Percentiles rank a stretch among this genome's conserved stretches.
Conservation (phyloP, 1,140 invertebrate species). For the Mylabris phalerata region DNA sequence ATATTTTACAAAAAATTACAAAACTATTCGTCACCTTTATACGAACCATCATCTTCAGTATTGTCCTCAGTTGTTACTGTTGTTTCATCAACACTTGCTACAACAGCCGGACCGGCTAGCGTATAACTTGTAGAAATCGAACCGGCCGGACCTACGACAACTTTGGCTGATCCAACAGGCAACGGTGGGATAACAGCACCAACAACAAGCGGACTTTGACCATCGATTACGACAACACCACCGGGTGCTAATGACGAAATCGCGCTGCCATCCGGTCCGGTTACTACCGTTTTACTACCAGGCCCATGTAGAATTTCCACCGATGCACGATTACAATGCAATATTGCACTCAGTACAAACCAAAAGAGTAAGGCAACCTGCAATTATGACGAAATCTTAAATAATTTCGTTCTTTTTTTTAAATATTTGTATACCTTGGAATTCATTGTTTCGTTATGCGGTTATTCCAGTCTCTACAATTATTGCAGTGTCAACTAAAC, state of each 20-base stretch:
- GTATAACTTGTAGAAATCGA: slow-evolving; percentile 19
- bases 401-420: too few species aligned
- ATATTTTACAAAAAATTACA: too few species aligned
- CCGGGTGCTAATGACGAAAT: slow-evolving; percentile 27
- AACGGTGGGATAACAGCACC: slow-evolving; percentile 9
- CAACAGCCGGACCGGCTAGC: slow-evolving; percentile 7
- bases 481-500: too few species aligned
- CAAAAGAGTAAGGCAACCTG: too few species aligned
- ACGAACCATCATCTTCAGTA: too few species aligned
- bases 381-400: too few species aligned
- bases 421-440: too few species aligned
- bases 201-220: slow-evolving; percentile 4
- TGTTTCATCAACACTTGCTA: neutral
- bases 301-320: slow-evolving; percentile 30
- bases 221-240: slow-evolving; percentile 25
- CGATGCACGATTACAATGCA: neutral
- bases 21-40: too few species aligned
- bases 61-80: too few species aligned
- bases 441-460: too few species aligned
- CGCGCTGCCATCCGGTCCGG: slow-evolving; percentile 30
- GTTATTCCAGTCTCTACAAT: too few species aligned
- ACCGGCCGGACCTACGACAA: slow-evolving; percentile 26
- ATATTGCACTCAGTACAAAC: too few species aligned
- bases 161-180: slow-evolving; percentile 7
- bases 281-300: slow-evolving; percentile 24